Percentiles rank a stretch among this genome's conserved stretches.
Evolutionary conservation across 2,113 vertebrate species (phyloP).

Genomic region (Leptobrachium ailaonicum): DNA sequence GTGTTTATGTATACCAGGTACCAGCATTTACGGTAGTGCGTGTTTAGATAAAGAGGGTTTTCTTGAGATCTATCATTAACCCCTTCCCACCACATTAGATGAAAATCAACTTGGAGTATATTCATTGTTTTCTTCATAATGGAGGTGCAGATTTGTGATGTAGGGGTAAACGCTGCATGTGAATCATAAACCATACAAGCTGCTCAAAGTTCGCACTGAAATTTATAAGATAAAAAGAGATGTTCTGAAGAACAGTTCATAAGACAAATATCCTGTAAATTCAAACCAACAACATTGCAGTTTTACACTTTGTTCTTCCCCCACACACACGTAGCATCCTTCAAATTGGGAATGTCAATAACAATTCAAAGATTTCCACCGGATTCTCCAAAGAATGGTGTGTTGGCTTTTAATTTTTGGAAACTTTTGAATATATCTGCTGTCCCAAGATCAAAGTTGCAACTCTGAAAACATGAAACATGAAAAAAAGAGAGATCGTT

Average conservation of each 20-base stretch:
- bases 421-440: constrained; percentile 59
- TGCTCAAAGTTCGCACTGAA: constrained; percentile 38
- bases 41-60: too few relatives aligned
- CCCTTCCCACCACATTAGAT: too few relatives aligned
- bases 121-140: background rate
- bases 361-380: constrained; percentile 30
- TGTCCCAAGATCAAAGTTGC: constrained; percentile 66
- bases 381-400: constrained; percentile 27
- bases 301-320: background rate
- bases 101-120: too few relatives aligned
- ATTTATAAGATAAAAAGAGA: constrained; percentile 40
- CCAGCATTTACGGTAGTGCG: too few relatives aligned
- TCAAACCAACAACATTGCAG: constrained; percentile 28
- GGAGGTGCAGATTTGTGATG: background rate
- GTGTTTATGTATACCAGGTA: too few relatives aligned
- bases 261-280: constrained; percentile 20
- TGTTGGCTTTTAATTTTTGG: constrained; percentile 43
- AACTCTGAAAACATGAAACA: constrained; percentile 63
- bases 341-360: constrained; percentile 30
- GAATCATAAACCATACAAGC: constrained; percentile 27
- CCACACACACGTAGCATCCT: constrained; percentile 19
- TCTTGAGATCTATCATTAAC: too few relatives aligned
- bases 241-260: constrained; percentile 40
- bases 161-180: background rate
- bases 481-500: constrained; percentile 65